Percentiles rank a stretch among this genome's conserved stretches.
These are phyloP conservation scores for Papilio polyxenes DNA, from an alignment of 1,140 invertebrate genomes.

Conservation along the genomic window DNA sequence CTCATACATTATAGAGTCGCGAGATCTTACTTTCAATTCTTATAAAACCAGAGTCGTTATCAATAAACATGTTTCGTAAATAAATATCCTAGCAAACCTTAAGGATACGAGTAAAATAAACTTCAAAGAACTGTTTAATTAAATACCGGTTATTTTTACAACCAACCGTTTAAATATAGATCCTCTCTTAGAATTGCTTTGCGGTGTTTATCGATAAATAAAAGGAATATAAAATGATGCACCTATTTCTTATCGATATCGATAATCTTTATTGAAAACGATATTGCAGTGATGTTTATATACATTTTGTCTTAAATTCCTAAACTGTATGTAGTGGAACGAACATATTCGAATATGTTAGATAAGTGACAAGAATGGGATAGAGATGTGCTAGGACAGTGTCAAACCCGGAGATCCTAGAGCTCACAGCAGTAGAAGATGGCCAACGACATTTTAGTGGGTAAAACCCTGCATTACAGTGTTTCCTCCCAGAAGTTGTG, in stretches of 20 bases:
- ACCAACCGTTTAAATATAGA: constrained; percentile 36
- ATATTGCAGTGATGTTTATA: not conserved
- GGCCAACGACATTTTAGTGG: too few relatives aligned
- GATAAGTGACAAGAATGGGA: too few relatives aligned
- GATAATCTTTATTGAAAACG: not conserved
- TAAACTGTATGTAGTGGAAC: too few relatives aligned
- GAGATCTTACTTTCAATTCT: not conserved
- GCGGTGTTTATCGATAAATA: constrained; percentile 37
- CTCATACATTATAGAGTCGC: not conserved
- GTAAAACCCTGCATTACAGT: too few relatives aligned
- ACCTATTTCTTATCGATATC: constrained; percentile 13
- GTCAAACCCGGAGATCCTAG: too few relatives aligned
- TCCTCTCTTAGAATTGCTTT: constrained; percentile 34
- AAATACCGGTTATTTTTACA: constrained; percentile 40
- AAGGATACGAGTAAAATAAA: constrained; percentile 21
- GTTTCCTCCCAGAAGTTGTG: too few relatives aligned
- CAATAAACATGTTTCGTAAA: constrained; percentile 7
- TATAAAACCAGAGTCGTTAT: not conserved
- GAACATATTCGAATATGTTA: too few relatives aligned
- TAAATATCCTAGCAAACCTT: not conserved
- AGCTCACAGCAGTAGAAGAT: too few relatives aligned
- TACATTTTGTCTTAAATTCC: too few relatives aligned
- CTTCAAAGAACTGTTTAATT: constrained; percentile 34
- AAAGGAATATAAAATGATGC: constrained; percentile 32
- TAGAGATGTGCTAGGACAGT: not conserved